Evolutionary conservation across 2,888 invertebrate species (phyloP).

Genomic region (Coleophora deauratella): DNA sequence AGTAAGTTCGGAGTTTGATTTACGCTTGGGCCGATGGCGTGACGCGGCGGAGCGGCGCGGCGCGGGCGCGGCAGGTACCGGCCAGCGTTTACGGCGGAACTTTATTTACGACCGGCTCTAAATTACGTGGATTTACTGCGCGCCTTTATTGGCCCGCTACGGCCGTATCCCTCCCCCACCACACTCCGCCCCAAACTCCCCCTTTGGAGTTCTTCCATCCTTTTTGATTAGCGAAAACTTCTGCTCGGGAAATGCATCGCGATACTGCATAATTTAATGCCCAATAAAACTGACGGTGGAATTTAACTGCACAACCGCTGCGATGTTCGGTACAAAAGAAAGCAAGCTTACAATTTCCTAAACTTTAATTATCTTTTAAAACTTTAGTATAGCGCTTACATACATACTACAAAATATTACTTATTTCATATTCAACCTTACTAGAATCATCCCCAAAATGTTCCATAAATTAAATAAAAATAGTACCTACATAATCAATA

Average conservation of each 20-base stretch:
- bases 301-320: constrained; percentile 13
- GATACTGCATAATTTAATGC: constrained; percentile 43
- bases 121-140: constrained; percentile 73
- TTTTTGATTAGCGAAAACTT: constrained; percentile 36
- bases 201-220: constrained; percentile 33
- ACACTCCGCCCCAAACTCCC: constrained; percentile 37
- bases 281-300: constrained; percentile 38
- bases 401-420: too few relatives aligned
- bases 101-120: constrained; percentile 69
- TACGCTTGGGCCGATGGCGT: constrained; percentile 24
- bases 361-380: too few relatives aligned
- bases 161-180: constrained; percentile 37
- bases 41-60: constrained; percentile 32
- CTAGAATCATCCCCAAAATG: too few relatives aligned
- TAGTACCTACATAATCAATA: too few relatives aligned
- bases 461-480: too few relatives aligned
- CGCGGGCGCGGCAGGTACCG: constrained; percentile 56
- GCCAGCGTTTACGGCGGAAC: constrained; percentile 67
- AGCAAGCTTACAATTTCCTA: too few relatives aligned
- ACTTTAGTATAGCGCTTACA: too few relatives aligned
- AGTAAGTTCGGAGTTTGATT: constrained; percentile 27
- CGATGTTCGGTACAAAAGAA: too few relatives aligned
- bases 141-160: constrained; percentile 68
- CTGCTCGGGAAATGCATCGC: constrained; percentile 38
- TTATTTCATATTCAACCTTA: too few relatives aligned